Percentiles rank a stretch among this genome's conserved stretches.
phyloP scores from a whole-genome alignment of 2,797 vertebrate genomes.

The Mallotus villosus region DNA sequence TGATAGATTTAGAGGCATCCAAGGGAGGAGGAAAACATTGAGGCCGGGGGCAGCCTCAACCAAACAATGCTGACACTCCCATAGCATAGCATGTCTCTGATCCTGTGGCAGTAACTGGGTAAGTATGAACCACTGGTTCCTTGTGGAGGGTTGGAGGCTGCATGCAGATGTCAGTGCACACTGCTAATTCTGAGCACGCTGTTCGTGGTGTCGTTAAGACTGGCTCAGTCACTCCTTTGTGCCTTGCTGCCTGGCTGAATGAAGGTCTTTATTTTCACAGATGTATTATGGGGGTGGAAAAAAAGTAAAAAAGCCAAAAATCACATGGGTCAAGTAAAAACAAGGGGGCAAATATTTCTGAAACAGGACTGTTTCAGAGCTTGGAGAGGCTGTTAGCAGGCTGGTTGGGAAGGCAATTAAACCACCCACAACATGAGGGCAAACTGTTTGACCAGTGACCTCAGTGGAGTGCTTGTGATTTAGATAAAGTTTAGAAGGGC shows the following conservation, averaged over 20 bases:
- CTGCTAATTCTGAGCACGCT: conserved; percentile 44
- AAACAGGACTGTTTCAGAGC: conserved; percentile 14
- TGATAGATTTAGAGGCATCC: conserved; percentile 32
- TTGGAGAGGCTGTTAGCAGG: conserved; percentile 21
- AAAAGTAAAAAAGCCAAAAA: conserved; percentile 42
- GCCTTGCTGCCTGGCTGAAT: conserved; percentile 47
- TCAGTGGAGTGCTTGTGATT: conserved; percentile 23
- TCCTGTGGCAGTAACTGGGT: conserved; percentile 25
- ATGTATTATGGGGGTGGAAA: conserved; percentile 47
- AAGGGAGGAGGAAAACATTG: conserved; percentile 19
- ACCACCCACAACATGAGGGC: conserved; percentile 27
- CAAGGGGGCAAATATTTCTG: conserved; percentile 45
- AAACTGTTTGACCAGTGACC: conserved; percentile 27
- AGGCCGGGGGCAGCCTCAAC: neutral
- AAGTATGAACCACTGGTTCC: conserved; percentile 12
- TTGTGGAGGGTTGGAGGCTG: conserved; percentile 25
- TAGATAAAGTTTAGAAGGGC: conserved; percentile 44
- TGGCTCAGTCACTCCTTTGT: conserved; percentile 55
- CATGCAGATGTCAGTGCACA: conserved; percentile 38
- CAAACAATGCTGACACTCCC: conserved; percentile 41
- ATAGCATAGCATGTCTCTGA: conserved; percentile 24
- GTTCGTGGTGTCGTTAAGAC: conserved; percentile 24
- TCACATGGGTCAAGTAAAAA: conserved; percentile 48
- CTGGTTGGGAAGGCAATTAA: conserved; percentile 6
- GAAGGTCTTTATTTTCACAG: conserved; percentile 57